A percentile compares a stretch with the other conserved stretches of the same genome.
These are phyloP conservation scores for Helicoverpa assulta DNA, from an alignment of 2,888 invertebrate genomes.

Conservation along the genomic window DNA sequence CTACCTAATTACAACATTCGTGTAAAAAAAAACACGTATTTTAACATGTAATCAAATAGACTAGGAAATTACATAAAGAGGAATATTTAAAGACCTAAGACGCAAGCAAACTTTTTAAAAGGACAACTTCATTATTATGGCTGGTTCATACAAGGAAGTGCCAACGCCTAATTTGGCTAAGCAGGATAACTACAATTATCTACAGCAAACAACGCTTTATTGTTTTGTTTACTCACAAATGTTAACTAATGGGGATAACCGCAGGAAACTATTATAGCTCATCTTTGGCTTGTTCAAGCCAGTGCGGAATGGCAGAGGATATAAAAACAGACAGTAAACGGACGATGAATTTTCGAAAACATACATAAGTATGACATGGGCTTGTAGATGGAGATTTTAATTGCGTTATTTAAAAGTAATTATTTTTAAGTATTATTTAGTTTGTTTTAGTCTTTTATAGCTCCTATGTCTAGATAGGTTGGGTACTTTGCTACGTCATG, in stretches of 20 bases:
- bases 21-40: no score
- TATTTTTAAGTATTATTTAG: not conserved
- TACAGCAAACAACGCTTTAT: conserved; percentile 32
- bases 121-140: conserved; percentile 3
- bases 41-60: no score
- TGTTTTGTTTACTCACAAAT: conserved; percentile 26
- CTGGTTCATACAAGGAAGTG: conserved; percentile 28
- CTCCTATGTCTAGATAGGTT: not conserved
- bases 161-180: conserved; percentile 16
- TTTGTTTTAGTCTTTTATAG: not conserved
- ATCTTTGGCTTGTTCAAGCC: conserved; percentile 8
- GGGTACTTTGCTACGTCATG: not conserved
- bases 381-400: no score
- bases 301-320: not conserved
- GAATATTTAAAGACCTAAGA: not conserved
- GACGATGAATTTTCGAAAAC: no score
- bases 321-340: no score
- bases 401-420: not conserved
- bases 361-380: no score
- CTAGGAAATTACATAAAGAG: not conserved
- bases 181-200: conserved; percentile 25
- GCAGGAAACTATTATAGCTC: conserved; percentile 13
- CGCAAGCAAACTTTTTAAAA: conserved; percentile 8
- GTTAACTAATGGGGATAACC: conserved; percentile 16
- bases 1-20: no score